Evolutionary conservation across 1,140 invertebrate genomes (phyloP).

Genomic region (Hyles euphorbiae): DNA sequence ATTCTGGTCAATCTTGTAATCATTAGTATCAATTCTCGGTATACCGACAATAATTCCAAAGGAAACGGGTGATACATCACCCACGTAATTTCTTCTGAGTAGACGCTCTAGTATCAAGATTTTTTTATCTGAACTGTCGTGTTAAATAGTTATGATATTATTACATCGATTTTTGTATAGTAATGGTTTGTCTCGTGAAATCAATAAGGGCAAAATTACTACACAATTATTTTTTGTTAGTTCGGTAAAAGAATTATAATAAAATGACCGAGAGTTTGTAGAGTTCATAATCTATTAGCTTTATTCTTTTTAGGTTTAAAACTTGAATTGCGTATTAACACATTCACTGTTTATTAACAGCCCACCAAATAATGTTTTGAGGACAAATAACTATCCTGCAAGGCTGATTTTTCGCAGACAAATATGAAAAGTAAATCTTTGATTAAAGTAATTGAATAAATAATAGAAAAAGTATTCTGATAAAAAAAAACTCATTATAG

Average conservation of each 20-base stretch:
- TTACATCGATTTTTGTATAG: not conserved
- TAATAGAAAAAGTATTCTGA: too few species aligned
- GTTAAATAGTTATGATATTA: not conserved
- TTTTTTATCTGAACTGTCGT: not conserved
- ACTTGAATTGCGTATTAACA: constrained; percentile 64
- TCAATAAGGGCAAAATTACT: not conserved
- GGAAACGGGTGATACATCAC: too few species aligned
- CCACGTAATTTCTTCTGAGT: not conserved
- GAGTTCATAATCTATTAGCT: constrained; percentile 58
- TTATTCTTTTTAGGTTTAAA: constrained; percentile 50
- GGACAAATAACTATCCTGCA: not conserved
- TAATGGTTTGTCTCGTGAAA: not conserved
- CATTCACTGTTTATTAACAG: constrained; percentile 68
- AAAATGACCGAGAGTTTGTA: constrained; percentile 4
- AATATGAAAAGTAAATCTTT: too few species aligned
- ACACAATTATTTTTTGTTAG: not conserved
- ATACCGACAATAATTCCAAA: constrained; percentile 1
- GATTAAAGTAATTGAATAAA: too few species aligned
- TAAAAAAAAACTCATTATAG: too few species aligned
- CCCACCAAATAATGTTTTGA: constrained; percentile 49
- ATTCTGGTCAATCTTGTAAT: constrained; percentile 74
- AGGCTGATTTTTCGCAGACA: not conserved
- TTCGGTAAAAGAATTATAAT: not conserved
- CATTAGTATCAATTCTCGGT: constrained; percentile 53
- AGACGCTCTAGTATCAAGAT: too few species aligned